Base-by-base conservation (phyloP, 2,888 invertebrate genomes). In the Corythucha ciliata region DNA sequence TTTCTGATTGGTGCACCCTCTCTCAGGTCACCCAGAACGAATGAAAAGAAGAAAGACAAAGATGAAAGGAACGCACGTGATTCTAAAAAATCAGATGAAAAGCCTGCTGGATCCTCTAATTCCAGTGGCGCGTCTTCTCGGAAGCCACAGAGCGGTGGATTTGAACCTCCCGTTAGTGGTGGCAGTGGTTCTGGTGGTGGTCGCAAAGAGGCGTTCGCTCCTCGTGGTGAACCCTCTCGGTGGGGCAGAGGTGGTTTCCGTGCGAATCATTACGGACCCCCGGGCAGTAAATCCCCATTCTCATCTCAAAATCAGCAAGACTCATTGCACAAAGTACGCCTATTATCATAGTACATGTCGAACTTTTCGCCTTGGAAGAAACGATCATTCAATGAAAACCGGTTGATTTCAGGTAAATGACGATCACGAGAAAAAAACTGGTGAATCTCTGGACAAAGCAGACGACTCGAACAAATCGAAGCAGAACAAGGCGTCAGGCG, bases 171-270 rank as follows among this genome's bases (percentile, higher is more conserved):
- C 40, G 10, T 22, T 21, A n/a, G n/a, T n/a, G n/a, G n/a, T n/a
- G n/a, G n/a, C n/a, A n/a, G n/a, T n/a, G 27, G 16, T 21, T 25
- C 20, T 12, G 57, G 50, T 21, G 47, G 42, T 20, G 44, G 41
- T 10, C 42, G 65, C 10, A 74, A 76, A 61, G 62, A 61, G 52
- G 83, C 84, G 63, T 89, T 89, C 69, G 81, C 85, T 1, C 90
- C 90, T 0, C 77, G 88, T 20, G 91, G 91, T 1, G 90, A 90
- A 67, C 91, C 91, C 0, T 89, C 89, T 1, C 74, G 90, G 45
- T 79, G 90, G 52, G 91, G 91, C 4, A 75, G 91, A 55, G 87
- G 83, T 14, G 76, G 75, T 25, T 41, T 27, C 24, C 37, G 53
- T 26, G 50, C 47, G 21, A 49, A 61, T 61, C 42, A 62, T 65